Percentiles rank a stretch among this genome's conserved stretches.
These are phyloP conservation scores for Lacerta bilineata DNA, from an alignment of 2,797 vertebrate species.

Conservation along the genomic window DNA sequence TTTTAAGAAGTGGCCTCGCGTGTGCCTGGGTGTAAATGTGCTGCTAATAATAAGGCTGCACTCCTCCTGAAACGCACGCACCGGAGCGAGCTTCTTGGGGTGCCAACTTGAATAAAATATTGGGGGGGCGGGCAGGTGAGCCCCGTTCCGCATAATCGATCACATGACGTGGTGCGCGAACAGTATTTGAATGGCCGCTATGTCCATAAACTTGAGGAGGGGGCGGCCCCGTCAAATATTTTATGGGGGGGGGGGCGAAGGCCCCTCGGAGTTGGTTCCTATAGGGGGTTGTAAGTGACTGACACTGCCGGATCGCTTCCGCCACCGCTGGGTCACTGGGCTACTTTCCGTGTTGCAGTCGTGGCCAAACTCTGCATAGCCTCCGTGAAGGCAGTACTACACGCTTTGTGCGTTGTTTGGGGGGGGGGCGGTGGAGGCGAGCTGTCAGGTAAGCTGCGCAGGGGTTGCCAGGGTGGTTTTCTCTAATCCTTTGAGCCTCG, in stretches of 20 bases:
- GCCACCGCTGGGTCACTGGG: not conserved
- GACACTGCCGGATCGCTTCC: not conserved
- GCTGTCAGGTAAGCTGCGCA: not conserved
- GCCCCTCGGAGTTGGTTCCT: no score
- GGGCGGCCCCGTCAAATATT: no score
- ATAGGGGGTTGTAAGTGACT: not conserved
- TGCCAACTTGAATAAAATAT: no score
- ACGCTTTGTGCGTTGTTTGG: not conserved
- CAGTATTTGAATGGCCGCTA: no score
- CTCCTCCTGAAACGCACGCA: no score
- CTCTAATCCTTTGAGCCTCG: conserved; percentile 7
- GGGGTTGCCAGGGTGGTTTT: not conserved
- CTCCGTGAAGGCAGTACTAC: not conserved
- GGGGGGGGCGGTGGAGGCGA: not conserved
- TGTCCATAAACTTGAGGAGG: no score
- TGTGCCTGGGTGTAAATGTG: not conserved
- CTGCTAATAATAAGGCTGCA: not conserved
- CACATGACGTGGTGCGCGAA: no score
- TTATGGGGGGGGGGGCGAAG: no score
- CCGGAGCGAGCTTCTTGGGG: no score
- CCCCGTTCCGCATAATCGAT: no score
- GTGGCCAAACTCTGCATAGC: not conserved
- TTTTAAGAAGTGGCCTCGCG: no score
- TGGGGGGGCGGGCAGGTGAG: no score
- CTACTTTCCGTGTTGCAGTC: not conserved